A percentile compares a stretch with the other conserved stretches of the same genome.
These are phyloP conservation scores for Lasioglossum leucozonium DNA, from an alignment of 2,888 invertebrate species.

Conservation along the genomic window DNA sequence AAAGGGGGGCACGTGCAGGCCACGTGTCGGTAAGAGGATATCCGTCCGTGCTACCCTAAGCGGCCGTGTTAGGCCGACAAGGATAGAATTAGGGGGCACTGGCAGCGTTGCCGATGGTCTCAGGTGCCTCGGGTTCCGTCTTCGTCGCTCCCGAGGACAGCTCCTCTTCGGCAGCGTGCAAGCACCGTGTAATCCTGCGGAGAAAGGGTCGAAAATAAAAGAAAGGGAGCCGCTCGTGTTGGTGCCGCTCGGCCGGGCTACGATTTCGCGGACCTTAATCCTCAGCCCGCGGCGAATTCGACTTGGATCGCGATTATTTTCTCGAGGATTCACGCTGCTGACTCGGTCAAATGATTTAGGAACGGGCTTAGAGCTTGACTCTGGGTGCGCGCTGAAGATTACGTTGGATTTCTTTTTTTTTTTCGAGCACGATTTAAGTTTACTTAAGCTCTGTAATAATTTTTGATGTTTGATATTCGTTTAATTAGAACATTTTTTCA, in stretches of 20 bases:
- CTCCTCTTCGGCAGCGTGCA: slow-evolving; percentile 26
- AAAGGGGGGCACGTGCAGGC: slow-evolving; percentile 82
- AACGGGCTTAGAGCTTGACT: neutral
- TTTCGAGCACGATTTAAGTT: neutral
- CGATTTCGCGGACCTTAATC: slow-evolving; percentile 23
- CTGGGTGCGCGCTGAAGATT: neutral
- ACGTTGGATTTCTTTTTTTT: too few species aligned
- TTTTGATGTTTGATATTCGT: neutral
- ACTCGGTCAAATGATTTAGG: neutral
- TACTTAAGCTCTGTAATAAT: neutral
- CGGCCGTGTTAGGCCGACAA: slow-evolving; percentile 61
- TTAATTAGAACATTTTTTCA: neutral
- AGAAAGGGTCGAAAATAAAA: slow-evolving; percentile 54
- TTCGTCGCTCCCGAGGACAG: slow-evolving; percentile 43
- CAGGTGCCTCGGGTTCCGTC: slow-evolving; percentile 73
- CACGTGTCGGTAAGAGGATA: slow-evolving; percentile 85
- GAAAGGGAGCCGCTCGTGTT: slow-evolving; percentile 36
- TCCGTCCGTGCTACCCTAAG: slow-evolving; percentile 78
- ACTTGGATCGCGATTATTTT: neutral
- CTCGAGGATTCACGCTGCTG: neutral
- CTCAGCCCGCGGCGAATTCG: slow-evolving; percentile 21
- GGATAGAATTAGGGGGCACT: slow-evolving; percentile 48
- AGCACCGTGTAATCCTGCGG: slow-evolving; percentile 52
- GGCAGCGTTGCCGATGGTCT: slow-evolving; percentile 53
- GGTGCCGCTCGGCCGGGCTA: slow-evolving; percentile 22